A percentile compares a stretch with the other conserved stretches of the same genome.
These are phyloP conservation scores for Chlamydotis undulata DNA, from an alignment of 2,113 vertebrate species.

Conservation along the genomic window DNA sequence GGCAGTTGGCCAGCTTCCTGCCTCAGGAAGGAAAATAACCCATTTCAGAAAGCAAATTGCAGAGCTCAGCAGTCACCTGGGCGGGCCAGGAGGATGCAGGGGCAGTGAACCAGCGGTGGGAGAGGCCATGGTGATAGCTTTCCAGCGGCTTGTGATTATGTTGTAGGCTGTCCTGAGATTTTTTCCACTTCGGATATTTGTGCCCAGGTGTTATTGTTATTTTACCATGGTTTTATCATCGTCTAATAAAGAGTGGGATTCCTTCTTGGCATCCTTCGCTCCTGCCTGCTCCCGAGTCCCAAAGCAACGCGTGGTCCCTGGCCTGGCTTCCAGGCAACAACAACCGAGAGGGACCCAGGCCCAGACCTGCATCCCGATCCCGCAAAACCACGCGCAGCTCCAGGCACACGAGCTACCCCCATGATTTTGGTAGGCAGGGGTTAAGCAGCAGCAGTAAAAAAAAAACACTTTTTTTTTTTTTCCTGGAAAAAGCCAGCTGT, in stretches of 20 bases:
- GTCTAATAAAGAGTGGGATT: background rate
- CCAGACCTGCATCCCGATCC: background rate
- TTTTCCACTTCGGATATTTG: background rate
- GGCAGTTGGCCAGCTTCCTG: background rate
- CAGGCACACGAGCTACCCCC: rapidly evolving
- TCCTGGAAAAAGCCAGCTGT: background rate
- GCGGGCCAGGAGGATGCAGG: background rate
- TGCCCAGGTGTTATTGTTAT: constrained; percentile 4
- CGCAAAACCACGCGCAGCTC: background rate
- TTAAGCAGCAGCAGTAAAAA: background rate
- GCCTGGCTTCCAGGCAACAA: background rate
- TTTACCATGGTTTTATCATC: constrained; percentile 27
- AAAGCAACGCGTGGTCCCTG: rapidly evolving
- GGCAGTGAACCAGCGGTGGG: background rate
- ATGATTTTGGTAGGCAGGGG: rapidly evolving
- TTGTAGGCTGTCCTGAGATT: background rate
- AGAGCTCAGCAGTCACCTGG: background rate
- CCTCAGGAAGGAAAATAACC: background rate
- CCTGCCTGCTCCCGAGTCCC: background rate
- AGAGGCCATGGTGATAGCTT: background rate
- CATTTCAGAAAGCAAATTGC: background rate
- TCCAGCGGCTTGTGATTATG: background rate
- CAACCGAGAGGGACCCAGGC: background rate
- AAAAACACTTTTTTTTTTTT: too few relatives aligned
- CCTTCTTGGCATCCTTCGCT: background rate